These are phyloP conservation scores for Pheosia tremula DNA, from an alignment of 2,888 invertebrate genomes.

Conservation along the genomic window DNA sequence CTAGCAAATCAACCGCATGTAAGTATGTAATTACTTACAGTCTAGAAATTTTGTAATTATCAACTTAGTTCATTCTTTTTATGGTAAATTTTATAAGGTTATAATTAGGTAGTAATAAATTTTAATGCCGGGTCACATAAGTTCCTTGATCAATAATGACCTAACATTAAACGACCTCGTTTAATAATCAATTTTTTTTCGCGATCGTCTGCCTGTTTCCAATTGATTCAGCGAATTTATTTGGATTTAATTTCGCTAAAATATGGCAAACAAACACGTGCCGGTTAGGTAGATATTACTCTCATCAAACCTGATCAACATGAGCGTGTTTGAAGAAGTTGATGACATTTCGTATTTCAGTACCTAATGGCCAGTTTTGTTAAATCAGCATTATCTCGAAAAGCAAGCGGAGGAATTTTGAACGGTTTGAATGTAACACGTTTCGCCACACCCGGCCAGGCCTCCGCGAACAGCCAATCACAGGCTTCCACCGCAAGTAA, in stretches of 20 bases:
- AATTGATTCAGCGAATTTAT: constrained; percentile 33
- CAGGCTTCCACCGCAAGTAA: constrained; percentile 59
- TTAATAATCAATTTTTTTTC: constrained; percentile 33
- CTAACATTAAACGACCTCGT: constrained; percentile 36
- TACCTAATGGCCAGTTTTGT: constrained; percentile 53
- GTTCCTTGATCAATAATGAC: constrained; percentile 30
- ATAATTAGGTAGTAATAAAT: not conserved
- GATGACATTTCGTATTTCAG: constrained; percentile 10
- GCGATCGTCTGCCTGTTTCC: constrained; percentile 26
- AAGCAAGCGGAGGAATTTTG: constrained; percentile 45
- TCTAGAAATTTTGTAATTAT: too few species aligned
- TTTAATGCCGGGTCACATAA: constrained; percentile 5
- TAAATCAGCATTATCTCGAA: constrained; percentile 42
- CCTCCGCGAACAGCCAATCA: constrained; percentile 74
- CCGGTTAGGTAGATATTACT: constrained; percentile 5
- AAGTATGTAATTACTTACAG: not conserved
- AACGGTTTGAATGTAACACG: constrained; percentile 54
- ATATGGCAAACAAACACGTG: constrained; percentile 44
- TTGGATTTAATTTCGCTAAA: constrained; percentile 23
- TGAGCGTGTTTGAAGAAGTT: constrained; percentile 6
- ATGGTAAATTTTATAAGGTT: not conserved
- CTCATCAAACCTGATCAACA: not conserved
- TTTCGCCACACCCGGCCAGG: constrained; percentile 80
- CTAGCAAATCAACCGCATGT: not conserved
- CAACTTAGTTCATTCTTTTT: not conserved